Conservation (phyloP, 2,888 invertebrate genomes). For the Meganola albula region DNA sequence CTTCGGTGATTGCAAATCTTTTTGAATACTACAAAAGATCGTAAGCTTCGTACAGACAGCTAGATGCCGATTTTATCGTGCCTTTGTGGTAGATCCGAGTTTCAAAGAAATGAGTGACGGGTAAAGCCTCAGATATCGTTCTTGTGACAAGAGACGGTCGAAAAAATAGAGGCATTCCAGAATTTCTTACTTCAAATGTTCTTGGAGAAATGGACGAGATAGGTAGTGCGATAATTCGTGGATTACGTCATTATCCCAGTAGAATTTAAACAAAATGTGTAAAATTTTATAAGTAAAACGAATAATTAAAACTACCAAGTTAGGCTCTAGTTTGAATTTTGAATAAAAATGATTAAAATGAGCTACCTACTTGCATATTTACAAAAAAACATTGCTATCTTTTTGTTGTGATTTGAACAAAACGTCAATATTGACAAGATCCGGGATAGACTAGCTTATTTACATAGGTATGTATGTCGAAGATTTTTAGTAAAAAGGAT, state of each 20-base stretch:
- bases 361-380: too few relatives aligned
- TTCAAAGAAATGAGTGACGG: slow-evolving; percentile 37
- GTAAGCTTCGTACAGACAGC: slow-evolving; percentile 37
- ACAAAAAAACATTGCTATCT: too few relatives aligned
- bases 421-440: slow-evolving; percentile 34
- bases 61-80: slow-evolving; percentile 44
- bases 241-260: too few relatives aligned
- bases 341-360: too few relatives aligned
- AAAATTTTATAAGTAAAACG: too few relatives aligned
- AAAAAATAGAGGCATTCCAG: slow-evolving; percentile 11
- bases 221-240: too few relatives aligned
- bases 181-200: slow-evolving; percentile 14
- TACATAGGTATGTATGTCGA: too few relatives aligned
- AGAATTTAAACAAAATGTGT: too few relatives aligned
- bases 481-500: too few relatives aligned
- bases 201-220: slow-evolving; percentile 7
- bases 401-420: too few relatives aligned
- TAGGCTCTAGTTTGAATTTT: too few relatives aligned
- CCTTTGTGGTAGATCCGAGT: slow-evolving; percentile 37
- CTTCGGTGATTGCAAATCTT: slow-evolving; percentile 38
- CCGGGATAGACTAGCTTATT: slow-evolving; percentile 30
- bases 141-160: slow-evolving; percentile 8
- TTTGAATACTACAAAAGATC: slow-evolving; percentile 39
- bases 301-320: too few relatives aligned
- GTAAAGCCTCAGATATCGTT: slow-evolving; percentile 23